Conservation (phyloP, 2,113 vertebrate species). For the Rynchops niger region DNA sequence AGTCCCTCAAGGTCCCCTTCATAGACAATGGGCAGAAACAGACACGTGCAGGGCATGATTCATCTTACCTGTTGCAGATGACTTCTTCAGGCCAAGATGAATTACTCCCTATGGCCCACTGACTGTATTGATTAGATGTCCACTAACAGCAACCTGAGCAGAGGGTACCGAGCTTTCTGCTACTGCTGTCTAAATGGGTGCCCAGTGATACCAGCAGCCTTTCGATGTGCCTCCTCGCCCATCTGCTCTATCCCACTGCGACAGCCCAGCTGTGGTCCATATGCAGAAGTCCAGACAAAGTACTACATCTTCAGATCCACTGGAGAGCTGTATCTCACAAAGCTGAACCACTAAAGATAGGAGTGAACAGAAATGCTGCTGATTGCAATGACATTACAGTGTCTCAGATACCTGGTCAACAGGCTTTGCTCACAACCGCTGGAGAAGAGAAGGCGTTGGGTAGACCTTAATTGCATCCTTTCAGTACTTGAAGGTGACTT, state of each 20-base stretch:
- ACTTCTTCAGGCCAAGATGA: not conserved
- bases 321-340: not conserved
- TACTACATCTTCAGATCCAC: not conserved
- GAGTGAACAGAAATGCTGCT: not conserved
- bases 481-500: not conserved
- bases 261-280: not conserved
- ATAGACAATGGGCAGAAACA: not conserved
- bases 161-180: not conserved
- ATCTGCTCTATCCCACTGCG: not conserved
- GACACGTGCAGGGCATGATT: not conserved
- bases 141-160: not conserved
- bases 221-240: not conserved
- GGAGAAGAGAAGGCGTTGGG: not conserved
- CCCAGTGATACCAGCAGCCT: not conserved
- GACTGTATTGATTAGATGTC: not conserved
- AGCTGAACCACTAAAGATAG: not conserved
- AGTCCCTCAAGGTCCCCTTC: not conserved
- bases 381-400: not conserved
- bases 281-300: not conserved
- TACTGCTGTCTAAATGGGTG: not conserved
- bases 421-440: not conserved
- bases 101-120: not conserved
- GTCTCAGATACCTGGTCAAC: not conserved
- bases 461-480: not conserved
- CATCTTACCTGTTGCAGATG: not conserved